Evolutionary conservation across 1,140 invertebrate genomes (phyloP).

Genomic region (Bombus difficillimus): DNA sequence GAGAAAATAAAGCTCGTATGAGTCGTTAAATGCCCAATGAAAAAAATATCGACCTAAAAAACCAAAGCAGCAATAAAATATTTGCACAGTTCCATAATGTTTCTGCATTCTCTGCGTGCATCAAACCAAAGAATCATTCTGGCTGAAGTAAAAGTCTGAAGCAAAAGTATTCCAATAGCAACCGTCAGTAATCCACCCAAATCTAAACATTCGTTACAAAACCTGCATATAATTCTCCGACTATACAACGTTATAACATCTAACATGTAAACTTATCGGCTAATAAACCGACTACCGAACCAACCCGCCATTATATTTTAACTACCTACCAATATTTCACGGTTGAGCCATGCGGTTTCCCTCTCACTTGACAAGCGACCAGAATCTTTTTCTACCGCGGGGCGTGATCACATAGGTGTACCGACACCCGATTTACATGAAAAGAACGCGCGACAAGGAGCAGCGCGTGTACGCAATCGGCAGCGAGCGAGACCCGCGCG

Average conservation of each 20-base stretch:
- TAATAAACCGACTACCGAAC: not conserved
- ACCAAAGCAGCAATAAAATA: too few species aligned
- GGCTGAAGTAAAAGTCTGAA: not conserved
- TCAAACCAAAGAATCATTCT: too few species aligned
- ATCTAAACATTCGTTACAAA: not conserved
- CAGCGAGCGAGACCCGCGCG: constrained; percentile 33
- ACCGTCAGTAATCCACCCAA: not conserved
- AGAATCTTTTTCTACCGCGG: not conserved
- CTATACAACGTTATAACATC: not conserved
- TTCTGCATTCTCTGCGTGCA: too few species aligned
- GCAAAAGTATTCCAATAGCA: too few species aligned
- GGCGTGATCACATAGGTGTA: not conserved
- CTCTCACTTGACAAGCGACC: not conserved
- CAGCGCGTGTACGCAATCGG: constrained; percentile 46
- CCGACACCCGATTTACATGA: constrained; percentile 57
- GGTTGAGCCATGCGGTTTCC: not conserved
- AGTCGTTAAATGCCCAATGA: too few species aligned
- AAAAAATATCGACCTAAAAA: too few species aligned
- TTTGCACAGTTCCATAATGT: too few species aligned
- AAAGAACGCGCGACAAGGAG: constrained; percentile 55
- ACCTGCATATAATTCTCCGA: not conserved
- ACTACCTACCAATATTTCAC: not conserved
- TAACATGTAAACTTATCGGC: not conserved
- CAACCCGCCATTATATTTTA: not conserved
- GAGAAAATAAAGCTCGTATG: too few species aligned